Evolutionary conservation across 35 echinoderm and acorn worm species (phyloP), one percentile per base, ranked within the genome.

Genomic region (Stichopus chloronotus): DNA sequence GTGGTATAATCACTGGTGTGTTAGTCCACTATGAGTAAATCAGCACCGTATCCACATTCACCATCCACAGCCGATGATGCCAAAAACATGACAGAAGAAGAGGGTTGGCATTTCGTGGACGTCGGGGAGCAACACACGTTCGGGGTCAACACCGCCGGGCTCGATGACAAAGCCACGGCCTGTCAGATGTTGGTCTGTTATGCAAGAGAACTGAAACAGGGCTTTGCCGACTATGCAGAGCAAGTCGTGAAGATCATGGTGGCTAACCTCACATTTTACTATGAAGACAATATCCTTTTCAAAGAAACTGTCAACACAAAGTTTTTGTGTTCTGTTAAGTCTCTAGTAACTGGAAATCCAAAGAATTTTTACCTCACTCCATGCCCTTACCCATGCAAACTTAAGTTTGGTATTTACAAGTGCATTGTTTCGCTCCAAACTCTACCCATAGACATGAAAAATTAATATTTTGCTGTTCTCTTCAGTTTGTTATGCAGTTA

Each of bases 121-220:
- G 91, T 99, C 23, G 97, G 97, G 12, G 97, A 99, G 43, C 97
- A 99, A 89, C 97, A 99, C 92, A 99, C 95, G 59, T 99, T 99
- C 92, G 97, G 97, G 0, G 94, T 96, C 88, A 95, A 95, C 78
- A 99, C 95, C 0, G 95, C 95, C 0, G 97, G 97, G 7, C 83
- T 99, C 52, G 97, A 99, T 21, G 97, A 99, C 54, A 99, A 99
- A 78, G 96, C 95, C 65, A 99, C 97, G 9, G 97, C 97, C 52
- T 99, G 97, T 91, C 97, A 99, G 94, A 99, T 98, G 97, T 91
- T 99, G 83, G 97, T 99, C 17, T 99, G 97, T 56, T 99, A 96
- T 56, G 95, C 95, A 72, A 99, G 90, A 65, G 97, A 99, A 82
- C 74, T 99, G 14, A 99, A 99, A 65, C 95, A 99, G 83, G 93